A percentile compares a stretch with the other conserved stretches of the same genome.
These are phyloP conservation scores for Phalanger gymnotis DNA, from an alignment of 2,797 vertebrate genomes.

Conservation along the genomic window DNA sequence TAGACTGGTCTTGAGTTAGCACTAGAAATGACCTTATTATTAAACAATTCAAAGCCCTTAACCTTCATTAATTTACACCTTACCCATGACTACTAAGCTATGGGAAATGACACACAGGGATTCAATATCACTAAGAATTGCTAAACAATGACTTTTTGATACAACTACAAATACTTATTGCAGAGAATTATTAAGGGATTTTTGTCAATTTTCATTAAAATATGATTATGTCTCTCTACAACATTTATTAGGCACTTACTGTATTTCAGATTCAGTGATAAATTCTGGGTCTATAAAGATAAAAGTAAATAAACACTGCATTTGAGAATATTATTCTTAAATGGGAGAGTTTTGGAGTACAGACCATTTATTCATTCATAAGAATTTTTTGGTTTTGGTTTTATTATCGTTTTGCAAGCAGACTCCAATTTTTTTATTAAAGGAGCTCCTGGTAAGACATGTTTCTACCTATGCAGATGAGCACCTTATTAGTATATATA, in stretches of 20 bases:
- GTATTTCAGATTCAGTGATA: neutral
- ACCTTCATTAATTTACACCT: neutral
- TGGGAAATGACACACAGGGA: neutral
- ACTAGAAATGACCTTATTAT: conserved; percentile 3
- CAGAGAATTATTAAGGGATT: neutral
- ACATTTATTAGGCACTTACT: neutral
- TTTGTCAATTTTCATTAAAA: neutral
- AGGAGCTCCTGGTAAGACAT: neutral
- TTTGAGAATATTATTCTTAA: neutral
- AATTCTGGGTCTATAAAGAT: neutral
- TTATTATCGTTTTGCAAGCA: neutral
- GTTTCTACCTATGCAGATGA: neutral
- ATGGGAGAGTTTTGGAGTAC: neutral
- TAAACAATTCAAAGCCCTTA: neutral
- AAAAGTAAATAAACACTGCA: neutral
- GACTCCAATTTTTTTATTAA: neutral
- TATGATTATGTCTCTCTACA: neutral
- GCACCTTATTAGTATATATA: no score
- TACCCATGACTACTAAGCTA: neutral
- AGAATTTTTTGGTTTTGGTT: neutral
- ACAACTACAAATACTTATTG: neutral
- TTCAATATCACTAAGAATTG: neutral
- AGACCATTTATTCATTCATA: neutral
- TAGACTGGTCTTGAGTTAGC: neutral
- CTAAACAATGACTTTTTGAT: neutral